Evolutionary conservation across 2,888 invertebrate species (phyloP).

Genomic region (Rutpela maculata): DNA sequence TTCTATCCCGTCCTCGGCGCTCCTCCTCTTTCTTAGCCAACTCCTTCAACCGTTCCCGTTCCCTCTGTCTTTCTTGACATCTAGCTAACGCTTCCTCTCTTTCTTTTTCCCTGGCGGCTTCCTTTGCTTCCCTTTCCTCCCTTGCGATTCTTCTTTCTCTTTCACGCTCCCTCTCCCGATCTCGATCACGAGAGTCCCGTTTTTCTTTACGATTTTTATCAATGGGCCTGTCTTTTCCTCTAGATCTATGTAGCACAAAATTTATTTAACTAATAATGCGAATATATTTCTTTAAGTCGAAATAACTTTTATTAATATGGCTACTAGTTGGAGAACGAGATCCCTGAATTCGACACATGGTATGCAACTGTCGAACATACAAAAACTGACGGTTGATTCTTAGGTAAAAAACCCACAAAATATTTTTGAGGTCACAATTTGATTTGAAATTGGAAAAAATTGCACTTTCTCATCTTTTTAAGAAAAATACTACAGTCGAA

Average conservation of each 20-base stretch:
- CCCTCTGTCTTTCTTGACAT: conserved; percentile 79
- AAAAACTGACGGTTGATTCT: too few species aligned
- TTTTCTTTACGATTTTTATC: conserved; percentile 60
- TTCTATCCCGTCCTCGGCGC: conserved; percentile 74
- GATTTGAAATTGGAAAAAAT: too few species aligned
- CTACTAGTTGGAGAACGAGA: too few species aligned
- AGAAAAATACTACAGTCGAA: too few species aligned
- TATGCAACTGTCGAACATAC: too few species aligned
- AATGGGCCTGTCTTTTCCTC: conserved; percentile 67
- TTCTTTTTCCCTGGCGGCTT: conserved; percentile 78
- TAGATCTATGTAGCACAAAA: conserved; percentile 65
- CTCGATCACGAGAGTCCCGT: conserved; percentile 80
- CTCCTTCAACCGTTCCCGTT: conserved; percentile 75
- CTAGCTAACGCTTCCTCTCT: conserved; percentile 80
- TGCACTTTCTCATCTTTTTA: too few species aligned
- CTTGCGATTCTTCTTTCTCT: conserved; percentile 74
- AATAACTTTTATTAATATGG: too few species aligned
- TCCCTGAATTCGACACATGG: too few species aligned
- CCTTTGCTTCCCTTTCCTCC: conserved; percentile 75
- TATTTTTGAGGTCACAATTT: too few species aligned
- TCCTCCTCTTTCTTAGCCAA: conserved; percentile 76
- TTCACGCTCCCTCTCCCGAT: conserved; percentile 78
- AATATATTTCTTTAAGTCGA: too few species aligned
- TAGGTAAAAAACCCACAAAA: too few species aligned
- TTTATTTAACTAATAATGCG: background rate